Conservation (phyloP, 2,797 vertebrate species). For the Tapirus indicus region DNA sequence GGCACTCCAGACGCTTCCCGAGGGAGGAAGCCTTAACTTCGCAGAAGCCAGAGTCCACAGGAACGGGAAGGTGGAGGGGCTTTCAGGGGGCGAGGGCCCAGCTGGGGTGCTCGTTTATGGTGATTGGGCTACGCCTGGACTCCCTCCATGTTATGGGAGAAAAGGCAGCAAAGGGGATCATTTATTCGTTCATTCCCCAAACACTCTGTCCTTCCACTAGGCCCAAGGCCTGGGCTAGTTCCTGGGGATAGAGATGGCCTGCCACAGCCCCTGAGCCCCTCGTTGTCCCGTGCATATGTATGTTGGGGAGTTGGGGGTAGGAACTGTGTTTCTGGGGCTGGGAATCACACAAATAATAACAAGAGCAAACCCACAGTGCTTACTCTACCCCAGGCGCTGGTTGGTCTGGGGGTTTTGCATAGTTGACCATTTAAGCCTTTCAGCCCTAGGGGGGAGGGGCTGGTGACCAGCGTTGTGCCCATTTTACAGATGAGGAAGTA, state of each 20-base stretch:
- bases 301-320: no score
- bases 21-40: conserved; percentile 21
- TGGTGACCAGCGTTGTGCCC: fast-evolving
- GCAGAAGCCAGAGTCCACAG: background rate
- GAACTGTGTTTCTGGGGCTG: background rate
- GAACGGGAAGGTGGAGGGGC: background rate
- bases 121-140: background rate
- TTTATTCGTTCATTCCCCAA: background rate
- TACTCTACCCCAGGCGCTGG: no score
- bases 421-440: background rate
- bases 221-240: background rate
- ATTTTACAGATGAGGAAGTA: background rate
- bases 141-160: background rate
- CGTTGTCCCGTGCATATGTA: fast-evolving
- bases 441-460: background rate
- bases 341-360: no score
- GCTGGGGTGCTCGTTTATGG: background rate
- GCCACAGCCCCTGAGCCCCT: background rate
- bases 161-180: background rate
- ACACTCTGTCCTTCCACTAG: fast-evolving
- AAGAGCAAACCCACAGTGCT: background rate
- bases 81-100: background rate
- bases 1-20: background rate
- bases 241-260: background rate
- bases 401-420: background rate